Conservation (phyloP, 2,113 vertebrate genomes). For the Narcine bancroftii region DNA sequence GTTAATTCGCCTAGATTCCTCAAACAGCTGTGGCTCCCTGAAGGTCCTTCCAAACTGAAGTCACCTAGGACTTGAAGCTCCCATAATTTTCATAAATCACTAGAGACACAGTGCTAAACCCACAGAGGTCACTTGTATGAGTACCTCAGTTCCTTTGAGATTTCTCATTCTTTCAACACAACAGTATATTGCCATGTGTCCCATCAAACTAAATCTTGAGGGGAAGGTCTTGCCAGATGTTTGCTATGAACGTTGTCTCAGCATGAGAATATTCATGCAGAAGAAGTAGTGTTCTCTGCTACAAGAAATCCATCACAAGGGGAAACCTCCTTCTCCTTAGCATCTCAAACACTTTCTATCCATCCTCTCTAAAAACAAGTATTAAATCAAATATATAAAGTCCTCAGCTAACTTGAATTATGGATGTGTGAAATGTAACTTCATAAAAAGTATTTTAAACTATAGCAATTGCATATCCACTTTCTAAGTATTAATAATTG, state of each 20-base stretch:
- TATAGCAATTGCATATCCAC: not conserved
- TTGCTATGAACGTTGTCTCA: not conserved
- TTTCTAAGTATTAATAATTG: not conserved
- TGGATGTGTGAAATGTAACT: not conserved
- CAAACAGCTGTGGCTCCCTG: too few species aligned
- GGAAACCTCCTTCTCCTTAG: not conserved
- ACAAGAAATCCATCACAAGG: not conserved
- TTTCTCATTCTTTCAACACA: not conserved
- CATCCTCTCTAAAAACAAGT: not conserved
- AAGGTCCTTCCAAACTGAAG: too few species aligned
- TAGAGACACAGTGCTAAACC: too few species aligned
- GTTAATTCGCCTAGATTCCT: too few species aligned
- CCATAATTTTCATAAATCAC: too few species aligned
- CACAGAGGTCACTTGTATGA: too few species aligned
- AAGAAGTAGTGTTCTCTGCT: not conserved
- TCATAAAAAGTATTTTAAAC: not conserved
- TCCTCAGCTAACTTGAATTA: not conserved
- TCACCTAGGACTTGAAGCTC: too few species aligned
- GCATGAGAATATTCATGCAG: not conserved
- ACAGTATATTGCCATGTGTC: too few species aligned
- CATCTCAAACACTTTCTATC: not conserved
- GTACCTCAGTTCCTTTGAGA: not conserved
- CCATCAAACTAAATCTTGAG: not conserved
- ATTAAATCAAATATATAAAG: not conserved
- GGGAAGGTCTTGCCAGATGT: not conserved